A percentile compares a stretch with the other conserved stretches of the same genome.
phyloP scores from a whole-genome alignment of 2,113 vertebrate species.

The Chaetura pelagica region DNA sequence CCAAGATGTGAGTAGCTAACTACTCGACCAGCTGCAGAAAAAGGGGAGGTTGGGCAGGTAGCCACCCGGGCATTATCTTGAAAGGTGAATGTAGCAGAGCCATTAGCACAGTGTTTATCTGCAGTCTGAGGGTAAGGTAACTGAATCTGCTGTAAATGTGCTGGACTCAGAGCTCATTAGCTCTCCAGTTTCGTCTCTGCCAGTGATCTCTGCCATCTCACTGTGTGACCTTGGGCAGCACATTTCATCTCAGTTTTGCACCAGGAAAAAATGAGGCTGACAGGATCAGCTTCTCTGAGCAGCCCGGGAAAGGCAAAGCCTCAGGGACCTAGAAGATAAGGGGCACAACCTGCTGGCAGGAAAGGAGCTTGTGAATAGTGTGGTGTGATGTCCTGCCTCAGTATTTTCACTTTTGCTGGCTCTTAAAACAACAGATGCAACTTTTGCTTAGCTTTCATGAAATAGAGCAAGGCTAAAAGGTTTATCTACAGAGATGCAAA shows the following conservation, averaged over 20 bases:
- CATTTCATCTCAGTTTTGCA: not conserved
- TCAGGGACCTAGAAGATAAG: not conserved
- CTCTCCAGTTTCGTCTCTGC: conserved; percentile 11
- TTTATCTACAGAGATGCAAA: not conserved
- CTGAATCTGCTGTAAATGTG: not conserved
- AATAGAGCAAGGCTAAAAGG: not conserved
- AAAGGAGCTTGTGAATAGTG: rapidly evolving
- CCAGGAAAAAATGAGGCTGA: not conserved
- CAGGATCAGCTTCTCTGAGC: not conserved
- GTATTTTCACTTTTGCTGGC: not conserved
- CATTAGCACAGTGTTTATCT: conserved; percentile 39
- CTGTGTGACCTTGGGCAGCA: conserved; percentile 10
- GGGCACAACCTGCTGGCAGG: not conserved
- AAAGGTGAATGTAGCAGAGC: conserved; percentile 21
- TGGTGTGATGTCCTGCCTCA: not conserved
- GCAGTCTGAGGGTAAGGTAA: conserved; percentile 4
- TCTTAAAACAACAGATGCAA: not conserved
- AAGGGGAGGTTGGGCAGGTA: not conserved
- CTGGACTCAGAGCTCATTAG: not conserved
- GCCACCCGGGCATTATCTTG: not conserved
- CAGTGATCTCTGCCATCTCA: not conserved
- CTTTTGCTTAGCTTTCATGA: not conserved
- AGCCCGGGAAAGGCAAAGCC: not conserved
- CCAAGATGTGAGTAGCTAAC: no score
- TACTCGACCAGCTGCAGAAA: not conserved